These are phyloP conservation scores for Antheraea mylitta DNA, from an alignment of 1,140 invertebrate genomes.

Conservation along the genomic window DNA sequence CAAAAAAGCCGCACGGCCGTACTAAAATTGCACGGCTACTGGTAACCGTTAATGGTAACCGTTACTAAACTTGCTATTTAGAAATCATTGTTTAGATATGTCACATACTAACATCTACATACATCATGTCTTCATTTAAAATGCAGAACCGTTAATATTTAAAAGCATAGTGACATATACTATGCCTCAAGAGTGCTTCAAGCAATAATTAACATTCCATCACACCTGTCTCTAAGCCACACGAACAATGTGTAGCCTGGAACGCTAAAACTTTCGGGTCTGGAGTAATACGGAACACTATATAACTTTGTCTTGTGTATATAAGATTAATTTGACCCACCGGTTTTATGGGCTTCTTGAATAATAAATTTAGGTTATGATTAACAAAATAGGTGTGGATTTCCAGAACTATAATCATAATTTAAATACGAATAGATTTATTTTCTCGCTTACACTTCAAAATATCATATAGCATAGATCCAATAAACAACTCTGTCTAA, in stretches of 20 bases:
- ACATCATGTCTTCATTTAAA: background rate
- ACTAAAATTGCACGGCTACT: no score
- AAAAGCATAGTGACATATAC: background rate
- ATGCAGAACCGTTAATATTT: background rate
- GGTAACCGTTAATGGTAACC: no score
- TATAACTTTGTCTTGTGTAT: background rate
- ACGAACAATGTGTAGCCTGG: background rate
- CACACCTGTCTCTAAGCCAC: background rate
- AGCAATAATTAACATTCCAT: background rate
- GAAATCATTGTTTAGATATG: no score
- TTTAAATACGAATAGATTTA: background rate
- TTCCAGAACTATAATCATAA: background rate
- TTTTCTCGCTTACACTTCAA: no score
- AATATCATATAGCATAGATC: no score
- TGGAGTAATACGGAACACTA: background rate
- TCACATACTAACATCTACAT: background rate
- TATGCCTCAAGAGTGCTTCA: background rate
- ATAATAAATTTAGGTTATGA: background rate
- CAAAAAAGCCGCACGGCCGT: no score
- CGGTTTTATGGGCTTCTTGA: background rate
- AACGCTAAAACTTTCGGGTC: background rate
- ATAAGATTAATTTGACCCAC: background rate
- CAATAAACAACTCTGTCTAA: no score
- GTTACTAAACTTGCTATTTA: no score
- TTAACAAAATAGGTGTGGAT: background rate